These are phyloP conservation scores for Trissolcus basalis DNA, from an alignment of 1,140 invertebrate species.

Conservation along the genomic window DNA sequence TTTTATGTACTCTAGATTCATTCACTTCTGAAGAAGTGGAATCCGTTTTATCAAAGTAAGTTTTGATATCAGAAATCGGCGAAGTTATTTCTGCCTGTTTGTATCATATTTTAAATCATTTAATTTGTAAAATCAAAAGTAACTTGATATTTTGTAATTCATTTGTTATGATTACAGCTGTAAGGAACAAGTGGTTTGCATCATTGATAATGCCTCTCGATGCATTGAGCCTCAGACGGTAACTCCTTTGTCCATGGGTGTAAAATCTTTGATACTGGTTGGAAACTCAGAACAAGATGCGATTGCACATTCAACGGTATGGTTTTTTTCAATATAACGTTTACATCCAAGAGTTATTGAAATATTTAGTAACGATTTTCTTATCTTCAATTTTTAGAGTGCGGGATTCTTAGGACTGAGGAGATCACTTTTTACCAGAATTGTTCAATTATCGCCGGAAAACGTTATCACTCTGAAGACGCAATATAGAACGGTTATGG, in stretches of 20 bases:
- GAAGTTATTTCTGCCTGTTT: no score
- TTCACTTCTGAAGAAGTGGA: no score
- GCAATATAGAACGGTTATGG: not conserved
- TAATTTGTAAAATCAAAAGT: no score
- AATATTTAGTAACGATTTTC: no score
- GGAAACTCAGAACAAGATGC: constrained; percentile 87
- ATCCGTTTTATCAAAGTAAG: no score
- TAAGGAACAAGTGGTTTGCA: constrained; percentile 85
- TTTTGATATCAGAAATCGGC: no score
- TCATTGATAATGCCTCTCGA: constrained; percentile 94
- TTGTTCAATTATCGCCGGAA: not conserved
- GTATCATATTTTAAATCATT: no score
- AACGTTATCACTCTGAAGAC: not conserved
- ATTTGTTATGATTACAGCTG: constrained; percentile 55
- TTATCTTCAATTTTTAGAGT: not conserved
- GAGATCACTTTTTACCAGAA: not conserved
- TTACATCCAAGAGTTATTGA: no score
- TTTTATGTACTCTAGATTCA: no score
- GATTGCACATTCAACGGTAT: not conserved
- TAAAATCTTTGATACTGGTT: constrained; percentile 87
- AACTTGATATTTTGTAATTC: no score
- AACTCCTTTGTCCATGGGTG: constrained; percentile 84
- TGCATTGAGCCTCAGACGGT: constrained; percentile 88
- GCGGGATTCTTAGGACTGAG: not conserved
- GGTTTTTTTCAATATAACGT: constrained; percentile 1